Conservation (phyloP, 2,797 vertebrate genomes). For the Sphenodon punctatus region DNA sequence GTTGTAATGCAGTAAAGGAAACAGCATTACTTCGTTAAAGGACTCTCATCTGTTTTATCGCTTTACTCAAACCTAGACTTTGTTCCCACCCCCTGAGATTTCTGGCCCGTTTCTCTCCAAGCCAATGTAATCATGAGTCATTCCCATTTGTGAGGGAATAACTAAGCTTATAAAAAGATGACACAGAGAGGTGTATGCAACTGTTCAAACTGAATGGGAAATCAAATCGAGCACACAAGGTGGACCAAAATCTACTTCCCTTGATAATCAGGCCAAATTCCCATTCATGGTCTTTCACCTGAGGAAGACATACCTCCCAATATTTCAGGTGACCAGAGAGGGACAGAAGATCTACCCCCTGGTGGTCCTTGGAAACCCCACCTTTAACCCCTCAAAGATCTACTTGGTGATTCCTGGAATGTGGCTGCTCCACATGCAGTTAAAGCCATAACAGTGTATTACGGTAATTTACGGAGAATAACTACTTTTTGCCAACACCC, state of each 20-base stretch:
- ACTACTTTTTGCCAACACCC: too few species aligned
- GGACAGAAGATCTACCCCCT: too few species aligned
- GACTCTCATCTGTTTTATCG: conserved; percentile 5
- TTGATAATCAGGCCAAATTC: not conserved
- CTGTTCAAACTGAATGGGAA: not conserved
- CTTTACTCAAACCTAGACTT: not conserved
- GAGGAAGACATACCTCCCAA: not conserved
- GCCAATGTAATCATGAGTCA: not conserved
- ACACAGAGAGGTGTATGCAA: rapidly evolving
- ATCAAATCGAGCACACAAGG: not conserved
- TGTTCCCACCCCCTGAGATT: not conserved
- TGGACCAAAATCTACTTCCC: not conserved
- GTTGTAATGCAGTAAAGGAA: conserved; percentile 3
- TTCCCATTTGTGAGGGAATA: not conserved
- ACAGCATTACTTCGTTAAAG: conserved; percentile 21
- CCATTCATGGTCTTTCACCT: not conserved
- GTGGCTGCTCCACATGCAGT: too few species aligned
- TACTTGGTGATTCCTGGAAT: too few species aligned
- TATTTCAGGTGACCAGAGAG: too few species aligned
- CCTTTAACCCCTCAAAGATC: too few species aligned
- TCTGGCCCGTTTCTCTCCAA: not conserved
- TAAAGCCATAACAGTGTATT: too few species aligned
- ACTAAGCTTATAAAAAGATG: not conserved
- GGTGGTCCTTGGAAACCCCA: too few species aligned
- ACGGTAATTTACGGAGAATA: too few species aligned